phyloP scores from a whole-genome alignment of 2,888 invertebrate genomes.

The Dinocampus coccinellae region DNA sequence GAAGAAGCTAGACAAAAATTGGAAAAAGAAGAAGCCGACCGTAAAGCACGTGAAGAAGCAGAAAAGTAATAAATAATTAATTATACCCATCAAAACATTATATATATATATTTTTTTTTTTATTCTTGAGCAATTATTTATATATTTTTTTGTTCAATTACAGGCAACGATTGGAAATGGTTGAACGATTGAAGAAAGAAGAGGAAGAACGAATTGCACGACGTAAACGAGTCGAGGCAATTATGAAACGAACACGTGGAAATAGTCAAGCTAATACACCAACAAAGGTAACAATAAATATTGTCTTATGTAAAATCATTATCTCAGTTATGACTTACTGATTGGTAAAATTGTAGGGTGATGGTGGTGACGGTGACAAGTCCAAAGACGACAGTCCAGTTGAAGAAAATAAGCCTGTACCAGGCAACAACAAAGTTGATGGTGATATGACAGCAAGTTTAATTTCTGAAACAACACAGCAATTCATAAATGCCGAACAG shows the following conservation, averaged over 20 bases:
- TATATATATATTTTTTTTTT: not conserved
- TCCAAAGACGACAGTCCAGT: slow-evolving; percentile 65
- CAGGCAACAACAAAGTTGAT: slow-evolving; percentile 57
- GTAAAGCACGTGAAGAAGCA: slow-evolving; percentile 86
- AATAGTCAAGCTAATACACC: slow-evolving; percentile 70
- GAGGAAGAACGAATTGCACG: slow-evolving; percentile 90
- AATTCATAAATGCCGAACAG: slow-evolving; percentile 64
- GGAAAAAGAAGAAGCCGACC: slow-evolving; percentile 83
- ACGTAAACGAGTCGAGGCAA: slow-evolving; percentile 91
- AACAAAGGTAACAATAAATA: slow-evolving; percentile 64
- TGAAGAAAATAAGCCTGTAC: slow-evolving; percentile 60
- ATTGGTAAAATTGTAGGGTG: slow-evolving; percentile 51
- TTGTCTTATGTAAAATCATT: not conserved
- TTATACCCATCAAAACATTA: not conserved
- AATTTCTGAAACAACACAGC: slow-evolving; percentile 67
- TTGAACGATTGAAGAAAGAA: slow-evolving; percentile 85
- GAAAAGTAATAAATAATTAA: slow-evolving; percentile 71
- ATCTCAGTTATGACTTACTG: not conserved
- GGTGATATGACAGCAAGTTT: slow-evolving; percentile 67
- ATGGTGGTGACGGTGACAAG: slow-evolving; percentile 63
- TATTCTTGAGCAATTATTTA: not conserved
- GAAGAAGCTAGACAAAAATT: slow-evolving; percentile 75
- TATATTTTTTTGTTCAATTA: slow-evolving; percentile 9
- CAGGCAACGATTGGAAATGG: slow-evolving; percentile 83
- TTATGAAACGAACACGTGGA: slow-evolving; percentile 90